Evolutionary conservation across 2,797 vertebrate species (phyloP), one percentile per base, ranked within the genome.

Genomic region (Borostomias antarcticus): DNA sequence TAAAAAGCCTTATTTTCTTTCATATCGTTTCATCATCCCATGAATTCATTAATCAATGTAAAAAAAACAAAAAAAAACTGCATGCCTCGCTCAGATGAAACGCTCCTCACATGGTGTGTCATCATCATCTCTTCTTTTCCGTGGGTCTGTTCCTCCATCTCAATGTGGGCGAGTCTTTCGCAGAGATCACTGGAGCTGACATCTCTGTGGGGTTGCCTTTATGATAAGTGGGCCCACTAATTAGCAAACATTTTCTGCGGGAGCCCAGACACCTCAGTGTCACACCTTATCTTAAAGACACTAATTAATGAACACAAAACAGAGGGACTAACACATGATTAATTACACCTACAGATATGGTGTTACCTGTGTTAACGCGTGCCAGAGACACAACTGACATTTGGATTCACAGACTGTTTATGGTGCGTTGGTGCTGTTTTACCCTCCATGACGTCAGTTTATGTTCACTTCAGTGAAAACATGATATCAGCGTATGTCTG

Each of bases 221-320:
- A 28, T 70, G 47, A 69, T 77, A 80, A 80, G 74, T 65, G 35
- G 62, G 76, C 74, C 65, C 37, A 66, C 81, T 85, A 79, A 80
- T 84, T 91, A 86, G 86, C 82, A 83, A 86, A 73, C 65, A 51
- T 68, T 70, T 68, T 69, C 52, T 61, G 66, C 47, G 33, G 62
- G 47, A 69, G 75, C 62, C 71, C 74, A 75, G 82, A 82, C 79
- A 75, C 28, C 76, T 63, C 47, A 13, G 51, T 58, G 75, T 80
- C 81, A 60, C 50, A 0, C 69, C 52, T 65, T 69, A 10, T 59
- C 72, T 69, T 43, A 58, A 77, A 82, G 78, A 75, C 76, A 80
- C 82, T 83, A 88, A 86, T 85, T 84, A 85, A 85, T 43, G 62
- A 81, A 74, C 77, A 75, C 76, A 68, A 61, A 64, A 66, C 43